Evolutionary conservation across 2,888 invertebrate genomes (phyloP), one percentile per base, ranked within the genome.

Genomic region (Linnaemya tessellans): DNA sequence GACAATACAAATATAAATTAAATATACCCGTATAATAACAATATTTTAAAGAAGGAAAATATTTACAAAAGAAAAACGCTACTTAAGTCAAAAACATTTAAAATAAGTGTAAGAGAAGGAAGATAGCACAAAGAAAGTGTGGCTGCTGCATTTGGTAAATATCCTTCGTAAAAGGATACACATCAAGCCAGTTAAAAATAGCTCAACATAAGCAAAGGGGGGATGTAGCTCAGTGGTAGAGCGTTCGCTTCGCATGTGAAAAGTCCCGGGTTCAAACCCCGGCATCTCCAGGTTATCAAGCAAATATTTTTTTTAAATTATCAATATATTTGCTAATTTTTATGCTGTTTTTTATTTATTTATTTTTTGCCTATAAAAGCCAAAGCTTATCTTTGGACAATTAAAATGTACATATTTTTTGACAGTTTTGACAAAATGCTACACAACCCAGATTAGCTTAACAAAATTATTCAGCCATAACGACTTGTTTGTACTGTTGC

Each of bases 171-270:
- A 60, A 67, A 60, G 74, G 51, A 54, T 46, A 30, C 51, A 62
- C 25, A 60, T 49, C 41, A 30, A 67, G 20, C 54, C 22, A 49
- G n/a, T 41, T 74, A 41, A 13, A 67, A 74, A 51, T 15, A 60
- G 60, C 41, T n/a, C 0, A 13, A 11, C 8, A n/a, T 1, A 58
- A 56, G 15, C 10, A 54, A 22, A 68, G 58, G 70, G 89, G 89
- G 89, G 89, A 87, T 89, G 89, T 89, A 89, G 89, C 89, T 89
- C 89, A 89, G 88, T 89, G 89, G 89, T 89, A 89, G 89, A 89
- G 89, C 89, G 89, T 89, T 89, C 89, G 89, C 89, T 89, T 89
- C 89, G 89, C 89, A 89, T 89, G 89, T 89, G 89, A 89, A 89
- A 89, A 89, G 89, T 89, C 89, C 89, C 88, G 88, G 89, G 89